phyloP scores from a whole-genome alignment of 2,113 vertebrate genomes.

The Pyrgilauda ruficollis region DNA sequence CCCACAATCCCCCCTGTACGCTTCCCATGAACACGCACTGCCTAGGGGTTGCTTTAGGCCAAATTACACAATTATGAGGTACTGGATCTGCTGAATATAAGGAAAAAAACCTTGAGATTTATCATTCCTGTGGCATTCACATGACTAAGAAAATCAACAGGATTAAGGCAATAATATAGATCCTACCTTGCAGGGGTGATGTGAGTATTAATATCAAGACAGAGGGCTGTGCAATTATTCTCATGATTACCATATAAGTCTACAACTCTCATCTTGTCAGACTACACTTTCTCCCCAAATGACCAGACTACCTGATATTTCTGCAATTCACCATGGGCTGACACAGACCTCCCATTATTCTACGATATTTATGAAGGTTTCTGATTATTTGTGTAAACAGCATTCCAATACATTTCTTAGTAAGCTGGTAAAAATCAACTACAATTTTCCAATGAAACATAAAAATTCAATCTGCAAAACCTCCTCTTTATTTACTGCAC shows the following conservation, averaged over 20 bases:
- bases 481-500: background rate
- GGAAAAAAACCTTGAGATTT: conserved; percentile 23
- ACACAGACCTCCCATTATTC: background rate
- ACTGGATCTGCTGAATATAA: conserved; percentile 4
- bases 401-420: background rate
- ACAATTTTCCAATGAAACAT: background rate
- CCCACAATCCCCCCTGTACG: background rate
- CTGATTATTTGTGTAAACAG: background rate
- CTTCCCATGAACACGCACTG: background rate
- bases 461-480: background rate
- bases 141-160: conserved; percentile 25
- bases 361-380: background rate
- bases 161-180: conserved; percentile 43
- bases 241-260: background rate
- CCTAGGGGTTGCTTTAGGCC: background rate
- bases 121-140: background rate
- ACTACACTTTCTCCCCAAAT: background rate
- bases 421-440: background rate
- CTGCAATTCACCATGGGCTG: background rate
- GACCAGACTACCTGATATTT: background rate
- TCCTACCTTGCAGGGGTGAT: conserved; percentile 44
- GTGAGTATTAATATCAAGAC: background rate
- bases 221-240: conserved; percentile 14
- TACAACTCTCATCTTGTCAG: background rate
- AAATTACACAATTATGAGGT: background rate